Base-by-base conservation (phyloP, 2,797 vertebrate genomes). In the Fundulus diaphanus region DNA sequence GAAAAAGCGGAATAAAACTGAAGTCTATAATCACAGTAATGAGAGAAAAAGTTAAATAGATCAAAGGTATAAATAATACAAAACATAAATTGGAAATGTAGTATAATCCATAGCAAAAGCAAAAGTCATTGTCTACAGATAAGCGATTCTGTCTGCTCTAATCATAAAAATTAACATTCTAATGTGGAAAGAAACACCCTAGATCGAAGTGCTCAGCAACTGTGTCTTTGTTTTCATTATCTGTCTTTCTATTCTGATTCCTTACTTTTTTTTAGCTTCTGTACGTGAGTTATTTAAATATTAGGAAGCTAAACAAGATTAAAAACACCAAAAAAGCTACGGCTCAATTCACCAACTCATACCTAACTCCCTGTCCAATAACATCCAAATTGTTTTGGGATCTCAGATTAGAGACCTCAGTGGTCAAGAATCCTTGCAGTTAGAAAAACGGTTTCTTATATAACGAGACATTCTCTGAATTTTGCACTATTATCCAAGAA, bases 131-230 rank as follows among this genome's bases (percentile, higher is more conserved):
- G 59, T 15, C 59, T n/a, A 63, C 31, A 46, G 42, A 3, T 29
- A 52, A 49, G 40, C 35, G 77, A 59, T 37, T 33, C n/a, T 63
- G 9, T 66, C 7, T 7, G 1, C 15, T 52, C n/a, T 12, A 66
- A 68, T 70, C 24, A 63, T 68, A 49, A 20, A 68, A 79, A 75
- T 37, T 31, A 61, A 1, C n/a, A n/a, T 33, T 52, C 61, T 20
- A 33, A 15, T 70, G 33, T 18, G 29, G n/a, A 48, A 63, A 35
- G 12, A 48, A 37, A 35, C 0, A 1, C 18, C 8, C 11, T 31
- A 27, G 33, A 63, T 37, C 12, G 59, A 9, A n/a, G 22, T 24
- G 9, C 33, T 63, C 59, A 63, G 37, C 35, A 63, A 13, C 33
- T 40, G 35, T 13, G 20, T n/a, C 59, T 63, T 37, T 37, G 33